Evolutionary conservation across 2,888 invertebrate species (phyloP), one percentile per base, ranked within the genome.

Genomic region (Quadroppia sp.): DNA sequence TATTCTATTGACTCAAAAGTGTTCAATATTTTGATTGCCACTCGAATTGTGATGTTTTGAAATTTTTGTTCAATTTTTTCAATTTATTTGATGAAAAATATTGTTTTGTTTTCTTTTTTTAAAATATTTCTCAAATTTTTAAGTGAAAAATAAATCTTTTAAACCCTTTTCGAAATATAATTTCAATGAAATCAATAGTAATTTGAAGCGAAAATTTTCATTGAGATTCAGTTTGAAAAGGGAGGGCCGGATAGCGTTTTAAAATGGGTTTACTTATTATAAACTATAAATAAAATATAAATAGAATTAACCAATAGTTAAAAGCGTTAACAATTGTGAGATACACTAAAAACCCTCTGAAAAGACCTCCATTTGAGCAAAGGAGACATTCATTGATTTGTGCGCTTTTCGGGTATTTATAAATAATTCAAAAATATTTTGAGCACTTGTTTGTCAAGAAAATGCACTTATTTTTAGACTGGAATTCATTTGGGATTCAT

Each of bases 401-500:
- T 59, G 30, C 30, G 25, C 30, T 59, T 45, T 17, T 11, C 9
- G 7, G 30, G n/a, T n/a, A 9, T 59, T 59, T 59, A 59, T 59
- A 30, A 59, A 59, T 59, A 30, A 59, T 59, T 59, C 59, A 59
- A 30, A 30, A 59, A 30, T 15, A 11, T 59, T 59, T 59, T 59
- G 45, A 45, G 45, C 45, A 59, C 17, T 13, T 45, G 45, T 45
- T 17, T 45, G 45, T 11, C 11, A 17, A 11, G 11, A 25, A 56
- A 15, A 4, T 59, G 59, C 59, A 30, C 59, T 59, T 30, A 59
- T 59, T 59, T 59, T 59, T 15, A 9, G 25, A 17, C 59, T 30
- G 1, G 4, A 30, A 17, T 30, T 15, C 59, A 28, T 59, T 59
- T 59, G 59, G 59, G 59, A 59, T 59, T 59, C 17, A 59, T 59